Percentiles rank a stretch among this genome's conserved stretches.
Conservation (phyloP, 2,113 vertebrate species). For the Muntiacus muntjak region DNA sequence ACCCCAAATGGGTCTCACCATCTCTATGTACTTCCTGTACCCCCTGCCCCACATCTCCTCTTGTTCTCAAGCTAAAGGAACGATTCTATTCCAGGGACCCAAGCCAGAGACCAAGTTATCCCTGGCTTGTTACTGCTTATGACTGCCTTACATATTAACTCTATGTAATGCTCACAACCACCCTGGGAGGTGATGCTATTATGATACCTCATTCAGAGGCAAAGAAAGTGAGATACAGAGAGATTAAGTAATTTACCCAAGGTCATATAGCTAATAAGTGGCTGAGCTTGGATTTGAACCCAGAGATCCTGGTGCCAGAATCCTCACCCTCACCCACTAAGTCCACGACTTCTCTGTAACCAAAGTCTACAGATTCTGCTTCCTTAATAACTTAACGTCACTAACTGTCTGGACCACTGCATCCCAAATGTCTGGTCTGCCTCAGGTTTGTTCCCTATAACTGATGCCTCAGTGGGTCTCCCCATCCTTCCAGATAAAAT, state of each 20-base stretch:
- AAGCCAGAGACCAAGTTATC: background rate
- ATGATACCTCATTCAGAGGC: background rate
- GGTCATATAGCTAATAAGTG: background rate
- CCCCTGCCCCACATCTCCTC: background rate
- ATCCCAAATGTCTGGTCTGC: background rate
- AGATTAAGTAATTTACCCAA: background rate
- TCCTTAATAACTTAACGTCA: background rate
- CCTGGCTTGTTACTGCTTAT: background rate
- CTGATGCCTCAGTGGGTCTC: background rate
- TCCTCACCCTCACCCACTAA: background rate
- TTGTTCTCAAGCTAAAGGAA: background rate
- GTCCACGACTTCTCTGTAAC: background rate
- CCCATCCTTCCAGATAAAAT: background rate
- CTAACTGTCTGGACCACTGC: background rate
- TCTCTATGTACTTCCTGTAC: background rate
- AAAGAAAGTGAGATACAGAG: background rate
- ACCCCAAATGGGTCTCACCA: fast-evolving
- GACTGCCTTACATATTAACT: background rate
- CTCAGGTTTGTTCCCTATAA: background rate
- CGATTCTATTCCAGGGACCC: background rate
- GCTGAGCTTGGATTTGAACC: background rate
- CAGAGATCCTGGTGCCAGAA: background rate
- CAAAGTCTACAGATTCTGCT: background rate
- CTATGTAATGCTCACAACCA: background rate
- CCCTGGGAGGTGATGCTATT: background rate